Evolutionary conservation across 2,113 vertebrate genomes (phyloP).

Genomic region (Ictalurus furcatus): DNA sequence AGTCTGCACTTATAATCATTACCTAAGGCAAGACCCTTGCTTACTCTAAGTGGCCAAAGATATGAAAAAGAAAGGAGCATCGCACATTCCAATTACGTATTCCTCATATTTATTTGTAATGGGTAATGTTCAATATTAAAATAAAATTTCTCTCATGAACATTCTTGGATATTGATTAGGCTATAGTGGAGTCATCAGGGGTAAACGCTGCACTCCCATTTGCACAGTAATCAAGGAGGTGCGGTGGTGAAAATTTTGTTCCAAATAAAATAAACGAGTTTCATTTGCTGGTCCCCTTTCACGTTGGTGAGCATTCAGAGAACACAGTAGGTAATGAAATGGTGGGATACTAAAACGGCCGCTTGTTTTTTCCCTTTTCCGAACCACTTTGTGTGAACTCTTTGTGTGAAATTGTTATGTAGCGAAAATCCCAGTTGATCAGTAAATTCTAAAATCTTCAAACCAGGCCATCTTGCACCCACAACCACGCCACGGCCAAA

Average conservation of each 20-base stretch:
- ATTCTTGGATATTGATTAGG: conserved; percentile 33
- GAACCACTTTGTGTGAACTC: no score
- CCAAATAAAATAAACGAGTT: conserved; percentile 19
- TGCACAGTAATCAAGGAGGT: conserved; percentile 33
- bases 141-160: conserved; percentile 34
- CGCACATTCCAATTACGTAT: conserved; percentile 6
- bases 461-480: neutral
- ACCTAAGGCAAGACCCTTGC: conserved; percentile 13
- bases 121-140: conserved; percentile 28
- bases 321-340: conserved; percentile 28
- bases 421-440: neutral
- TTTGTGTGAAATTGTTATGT: neutral
- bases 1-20: conserved; percentile 33
- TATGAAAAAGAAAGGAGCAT: conserved; percentile 33
- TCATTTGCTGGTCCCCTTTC: conserved; percentile 7
- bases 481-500: neutral
- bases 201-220: conserved; percentile 25
- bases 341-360: conserved; percentile 1
- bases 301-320: conserved; percentile 24
- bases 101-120: conserved; percentile 6
- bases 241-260: conserved; percentile 26
- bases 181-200: conserved; percentile 21
- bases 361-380: no score
- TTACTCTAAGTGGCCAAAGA: conserved; percentile 29
- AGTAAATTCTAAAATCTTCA: neutral